Evolutionary conservation across 2,888 invertebrate genomes (phyloP), one percentile per base, ranked within the genome.

Genomic region (Oscheius sp.): DNA sequence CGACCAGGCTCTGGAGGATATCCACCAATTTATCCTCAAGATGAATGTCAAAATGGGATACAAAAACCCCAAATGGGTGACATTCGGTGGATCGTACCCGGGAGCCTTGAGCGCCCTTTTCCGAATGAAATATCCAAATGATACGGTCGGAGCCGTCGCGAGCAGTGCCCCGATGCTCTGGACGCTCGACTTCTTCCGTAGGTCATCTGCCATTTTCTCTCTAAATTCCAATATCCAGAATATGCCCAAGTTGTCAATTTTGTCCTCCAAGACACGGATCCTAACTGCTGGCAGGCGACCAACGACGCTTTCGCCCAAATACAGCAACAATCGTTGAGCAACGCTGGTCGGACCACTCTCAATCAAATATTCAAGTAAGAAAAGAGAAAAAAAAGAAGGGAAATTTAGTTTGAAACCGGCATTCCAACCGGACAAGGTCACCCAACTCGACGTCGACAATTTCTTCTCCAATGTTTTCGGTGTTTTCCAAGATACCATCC

Each of bases 11-110:
- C 85, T 91, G 27, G 94, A 93, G 0, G 97, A 97, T 90, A 90
- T 95, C 72, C 95, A 95, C 0, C 91, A 91, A 80, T 97, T 97
- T 86, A 93, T 95, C 27, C 89, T 89, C 66, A 91, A 91, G 29
- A 94, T 94, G 92, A 93, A 93, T 72, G 56, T 72, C 0, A 72
- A 84, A 41, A 74, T 80, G 49, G 77, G 82, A 53, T 81, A 78
- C 69, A 78, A 78, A 23, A 81, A 88, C 81, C 87, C 89, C 0
- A 94, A 93, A 89, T 96, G 95, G 95, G 93, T 97, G 76, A 93
- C 93, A 0, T 96, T 97, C 89, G 97, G 97, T n/a, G 97, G 97
- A 1, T 96, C 95, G 0, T 97, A 97, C 89, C 93, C 96, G 0
- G 96, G 85, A 43, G 73, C 84, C 5, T 66, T 85, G n/a, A 79